phyloP scores from a whole-genome alignment of 2,113 vertebrate genomes.

The Notothenia coriiceps region DNA sequence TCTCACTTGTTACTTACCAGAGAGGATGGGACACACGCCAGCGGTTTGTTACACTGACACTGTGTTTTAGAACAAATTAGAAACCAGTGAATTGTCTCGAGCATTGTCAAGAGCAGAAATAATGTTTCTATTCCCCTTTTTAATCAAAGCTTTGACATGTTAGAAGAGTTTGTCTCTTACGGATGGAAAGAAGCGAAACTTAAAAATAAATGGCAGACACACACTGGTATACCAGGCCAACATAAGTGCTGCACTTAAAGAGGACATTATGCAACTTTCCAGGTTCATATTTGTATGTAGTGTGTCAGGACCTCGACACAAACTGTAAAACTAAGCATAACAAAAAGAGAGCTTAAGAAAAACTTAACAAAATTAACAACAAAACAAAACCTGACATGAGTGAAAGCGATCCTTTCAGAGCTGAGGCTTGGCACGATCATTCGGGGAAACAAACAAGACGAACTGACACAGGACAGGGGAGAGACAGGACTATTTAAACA shows the following conservation, averaged over 20 bases:
- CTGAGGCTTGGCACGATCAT: too few relatives aligned
- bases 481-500: too few relatives aligned
- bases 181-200: background rate
- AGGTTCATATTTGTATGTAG: too few relatives aligned
- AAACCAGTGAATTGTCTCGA: constrained; percentile 42
- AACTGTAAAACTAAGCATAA: too few relatives aligned
- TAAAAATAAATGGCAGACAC: background rate
- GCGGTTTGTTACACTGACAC: constrained; percentile 31
- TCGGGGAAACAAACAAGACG: too few relatives aligned
- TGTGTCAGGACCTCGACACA: too few relatives aligned
- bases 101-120: constrained; percentile 33
- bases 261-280: too few relatives aligned
- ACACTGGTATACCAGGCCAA: background rate
- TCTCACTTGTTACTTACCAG: constrained; percentile 47
- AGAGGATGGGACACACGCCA: constrained; percentile 18
- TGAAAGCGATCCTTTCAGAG: too few relatives aligned
- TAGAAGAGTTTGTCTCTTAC: background rate
- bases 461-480: too few relatives aligned
- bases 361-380: too few relatives aligned
- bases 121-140: background rate
- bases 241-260: background rate
- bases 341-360: too few relatives aligned
- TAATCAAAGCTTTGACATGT: constrained; percentile 36
- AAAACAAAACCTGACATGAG: too few relatives aligned
- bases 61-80: constrained; percentile 48